Percentiles rank a stretch among this genome's conserved stretches.
These are phyloP conservation scores for Lutraria lutraria DNA, from an alignment of 2,888 invertebrate species.

Conservation along the genomic window DNA sequence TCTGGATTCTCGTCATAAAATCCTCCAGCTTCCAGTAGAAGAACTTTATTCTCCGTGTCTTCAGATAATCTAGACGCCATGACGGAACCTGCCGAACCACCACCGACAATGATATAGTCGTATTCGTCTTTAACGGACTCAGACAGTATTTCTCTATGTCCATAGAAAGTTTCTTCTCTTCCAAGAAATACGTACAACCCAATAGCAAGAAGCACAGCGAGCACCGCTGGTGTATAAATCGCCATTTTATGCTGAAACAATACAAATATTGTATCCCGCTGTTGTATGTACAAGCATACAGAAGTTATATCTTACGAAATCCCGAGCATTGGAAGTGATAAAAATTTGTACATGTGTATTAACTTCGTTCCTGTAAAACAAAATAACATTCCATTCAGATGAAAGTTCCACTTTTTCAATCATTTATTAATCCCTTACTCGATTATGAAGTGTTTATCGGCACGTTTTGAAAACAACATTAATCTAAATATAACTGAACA, in stretches of 20 bases:
- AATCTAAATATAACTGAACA: no score
- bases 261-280: no score
- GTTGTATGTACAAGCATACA: no score
- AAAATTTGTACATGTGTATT: no score
- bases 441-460: no score
- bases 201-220: not conserved
- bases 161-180: not conserved
- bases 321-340: no score
- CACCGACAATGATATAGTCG: conserved; percentile 36
- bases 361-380: no score
- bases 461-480: no score
- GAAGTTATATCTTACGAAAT: no score
- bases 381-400: no score
- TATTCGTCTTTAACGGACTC: conserved; percentile 28
- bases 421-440: no score
- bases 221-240: not conserved
- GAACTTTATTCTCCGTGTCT: conserved; percentile 8
- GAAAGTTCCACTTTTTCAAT: no score
- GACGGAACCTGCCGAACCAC: conserved; percentile 32
- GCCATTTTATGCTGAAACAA: not conserved
- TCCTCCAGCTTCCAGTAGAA: conserved; percentile 37
- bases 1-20: conserved; percentile 38
- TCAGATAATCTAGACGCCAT: conserved; percentile 27
- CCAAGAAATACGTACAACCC: conserved; percentile 24
- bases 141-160: conserved; percentile 10